Conservation (phyloP, 92 coral and sea anemone species). For the Porites evermanni region DNA sequence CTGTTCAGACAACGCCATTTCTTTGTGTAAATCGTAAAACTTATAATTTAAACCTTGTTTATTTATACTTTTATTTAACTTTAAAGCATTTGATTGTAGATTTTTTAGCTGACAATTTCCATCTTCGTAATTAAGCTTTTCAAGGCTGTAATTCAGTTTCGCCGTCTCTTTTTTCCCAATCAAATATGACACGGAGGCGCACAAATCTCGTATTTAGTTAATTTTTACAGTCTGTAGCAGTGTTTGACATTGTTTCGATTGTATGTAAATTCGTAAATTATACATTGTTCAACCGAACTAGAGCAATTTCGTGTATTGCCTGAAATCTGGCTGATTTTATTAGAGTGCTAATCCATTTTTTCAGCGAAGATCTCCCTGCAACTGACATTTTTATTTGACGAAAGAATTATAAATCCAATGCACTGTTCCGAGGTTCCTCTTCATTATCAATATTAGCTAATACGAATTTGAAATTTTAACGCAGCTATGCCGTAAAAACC, state of each 20-base stretch:
- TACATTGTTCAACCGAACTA: neutral
- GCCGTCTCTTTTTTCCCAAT: neutral
- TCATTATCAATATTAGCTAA: slow-evolving; percentile 17
- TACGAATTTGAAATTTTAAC: slow-evolving; percentile 8
- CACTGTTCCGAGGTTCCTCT: neutral
- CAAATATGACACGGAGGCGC: slow-evolving; percentile 2
- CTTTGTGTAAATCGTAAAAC: slow-evolving; percentile 39
- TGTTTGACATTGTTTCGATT: slow-evolving; percentile 43
- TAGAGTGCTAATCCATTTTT: neutral
- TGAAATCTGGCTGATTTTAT: neutral
- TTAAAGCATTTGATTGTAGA: neutral
- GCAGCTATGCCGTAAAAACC: neutral
- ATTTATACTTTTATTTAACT: slow-evolving; percentile 4
- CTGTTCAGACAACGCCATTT: slow-evolving; percentile 9
- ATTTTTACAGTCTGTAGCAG: slow-evolving; percentile 19
- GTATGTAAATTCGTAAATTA: slow-evolving; percentile 29
- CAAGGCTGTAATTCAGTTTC: neutral
- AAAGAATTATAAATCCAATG: neutral
- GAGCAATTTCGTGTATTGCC: neutral
- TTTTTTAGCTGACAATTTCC: neutral
- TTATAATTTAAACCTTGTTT: slow-evolving; percentile 12
- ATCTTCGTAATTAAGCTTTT: neutral
- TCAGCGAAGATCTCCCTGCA: neutral
- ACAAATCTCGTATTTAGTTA: neutral
- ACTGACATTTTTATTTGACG: neutral